A percentile compares a stretch with the other conserved stretches of the same genome.
phyloP scores from a whole-genome alignment of 2,888 invertebrate genomes.

The Pocota personata region DNA sequence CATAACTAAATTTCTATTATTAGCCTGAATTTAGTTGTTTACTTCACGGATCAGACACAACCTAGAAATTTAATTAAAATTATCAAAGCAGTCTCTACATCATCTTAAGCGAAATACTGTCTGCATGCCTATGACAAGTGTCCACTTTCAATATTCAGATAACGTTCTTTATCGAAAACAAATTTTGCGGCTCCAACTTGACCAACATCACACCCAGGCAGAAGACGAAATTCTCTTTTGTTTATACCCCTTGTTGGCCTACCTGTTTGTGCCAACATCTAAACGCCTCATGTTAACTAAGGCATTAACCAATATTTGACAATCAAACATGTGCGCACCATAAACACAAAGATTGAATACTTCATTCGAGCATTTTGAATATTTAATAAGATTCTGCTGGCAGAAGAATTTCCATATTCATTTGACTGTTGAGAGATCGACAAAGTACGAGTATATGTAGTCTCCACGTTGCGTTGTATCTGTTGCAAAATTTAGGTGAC shows the following conservation, averaged over 20 bases:
- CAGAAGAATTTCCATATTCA: constrained; percentile 19
- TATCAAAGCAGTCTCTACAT: not conserved
- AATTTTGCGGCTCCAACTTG: not conserved
- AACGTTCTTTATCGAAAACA: not conserved
- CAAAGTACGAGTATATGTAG: not conserved
- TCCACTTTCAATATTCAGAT: not conserved
- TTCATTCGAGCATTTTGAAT: not conserved
- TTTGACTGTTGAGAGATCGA: constrained; percentile 1
- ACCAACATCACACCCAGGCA: not conserved
- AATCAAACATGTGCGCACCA: constrained; percentile 1
- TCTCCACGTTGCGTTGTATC: not conserved
- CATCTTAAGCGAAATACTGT: not conserved
- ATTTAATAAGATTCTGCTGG: not conserved
- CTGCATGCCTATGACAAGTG: not conserved
- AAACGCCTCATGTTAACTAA: constrained; percentile 3
- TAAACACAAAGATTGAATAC: not conserved
- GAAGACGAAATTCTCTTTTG: not conserved
- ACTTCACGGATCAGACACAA: too few species aligned
- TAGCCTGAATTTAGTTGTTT: too few species aligned
- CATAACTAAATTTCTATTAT: too few species aligned
- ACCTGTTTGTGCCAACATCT: not conserved
- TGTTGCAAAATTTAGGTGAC: constrained; percentile 45
- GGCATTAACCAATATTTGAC: constrained; percentile 13
- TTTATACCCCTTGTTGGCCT: constrained; percentile 8
- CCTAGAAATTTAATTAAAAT: not conserved